A percentile compares a stretch with the other conserved stretches of the same genome.
Evolutionary conservation across 2,113 vertebrate species (phyloP).

Genomic region (Vidua macroura): DNA sequence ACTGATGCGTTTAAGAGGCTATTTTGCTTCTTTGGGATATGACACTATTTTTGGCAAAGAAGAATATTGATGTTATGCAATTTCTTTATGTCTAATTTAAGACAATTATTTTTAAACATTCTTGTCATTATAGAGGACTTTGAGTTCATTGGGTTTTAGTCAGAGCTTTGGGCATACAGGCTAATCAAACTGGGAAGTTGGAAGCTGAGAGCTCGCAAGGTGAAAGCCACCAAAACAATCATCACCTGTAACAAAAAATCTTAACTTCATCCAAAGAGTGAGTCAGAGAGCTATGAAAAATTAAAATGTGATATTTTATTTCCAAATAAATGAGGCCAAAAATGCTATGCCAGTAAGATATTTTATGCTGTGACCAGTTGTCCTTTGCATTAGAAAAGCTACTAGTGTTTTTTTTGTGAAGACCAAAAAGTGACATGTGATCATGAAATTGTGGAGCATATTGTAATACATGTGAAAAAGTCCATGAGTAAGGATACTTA

Average conservation of each 20-base stretch:
- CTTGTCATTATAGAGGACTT: rapidly evolving
- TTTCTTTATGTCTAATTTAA: not conserved
- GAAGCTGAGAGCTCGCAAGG: not conserved
- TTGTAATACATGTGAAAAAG: rapidly evolving
- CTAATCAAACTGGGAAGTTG: not conserved
- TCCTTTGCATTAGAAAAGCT: not conserved
- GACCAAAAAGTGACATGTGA: not conserved
- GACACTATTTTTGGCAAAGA: not conserved
- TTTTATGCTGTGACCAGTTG: not conserved
- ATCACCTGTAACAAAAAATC: not conserved
- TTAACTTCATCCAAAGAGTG: not conserved
- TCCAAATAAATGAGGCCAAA: not conserved
- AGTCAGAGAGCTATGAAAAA: not conserved
- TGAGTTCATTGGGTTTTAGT: not conserved
- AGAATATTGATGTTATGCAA: not conserved
- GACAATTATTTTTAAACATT: not conserved
- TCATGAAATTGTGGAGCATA: not conserved
- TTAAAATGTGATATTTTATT: not conserved
- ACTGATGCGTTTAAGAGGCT: not conserved
- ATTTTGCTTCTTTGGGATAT: not conserved
- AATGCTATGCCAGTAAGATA: not conserved
- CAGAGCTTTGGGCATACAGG: not conserved
- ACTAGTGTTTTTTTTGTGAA: not conserved
- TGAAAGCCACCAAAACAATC: not conserved
- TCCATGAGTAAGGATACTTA: not conserved